Evolutionary conservation across 2,113 vertebrate genomes (phyloP), one percentile per base, ranked within the genome.

Genomic region (Marmota flaviventris): DNA sequence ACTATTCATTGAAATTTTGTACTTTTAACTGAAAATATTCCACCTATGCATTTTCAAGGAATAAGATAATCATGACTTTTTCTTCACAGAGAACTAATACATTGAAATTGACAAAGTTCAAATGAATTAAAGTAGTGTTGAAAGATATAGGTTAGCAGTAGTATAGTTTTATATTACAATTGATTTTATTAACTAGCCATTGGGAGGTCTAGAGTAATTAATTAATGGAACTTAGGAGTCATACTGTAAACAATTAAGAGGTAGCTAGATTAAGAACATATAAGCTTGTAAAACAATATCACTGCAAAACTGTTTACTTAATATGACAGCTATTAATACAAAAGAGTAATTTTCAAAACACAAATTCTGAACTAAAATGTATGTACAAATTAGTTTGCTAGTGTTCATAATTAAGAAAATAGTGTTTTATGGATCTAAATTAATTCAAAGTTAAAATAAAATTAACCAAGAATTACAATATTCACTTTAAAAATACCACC

Each of bases 381-480:
- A 8, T 45, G 48, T 18, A 11, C 79, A 45, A 45, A 88, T 73
- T 94, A 53, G 20, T 61, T 72, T 67, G 20, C 42, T 94, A 53
- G 1, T 73, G 42, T 84, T 91, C 63, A 13, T 91, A 86, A 82
- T 95, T 91, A 34, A 25, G 56, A 89, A 88, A 92, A 65, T 82
- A 96, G n/a, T 11, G 83, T 78, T 14, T 85, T 91, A 53, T 45
- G 24, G 14, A 67, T 75, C 11, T 88, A 85, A 81, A 88, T 84
- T 78, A 75, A 93, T 81, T 84, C 20, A 32, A 77, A 81, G 77
- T 83, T 85, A 93, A 81, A 92, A 85, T 81, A 72, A 77, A 94
- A 72, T 93, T 70, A 91, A 45, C 10, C 58, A 83, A 77, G 13
- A 61, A 89, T 89, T 42, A 77, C 14, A 96, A 86, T 81, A 70